phyloP scores from a whole-genome alignment of 2,797 vertebrate genomes.

The Lepilemur ruficaudatus region DNA sequence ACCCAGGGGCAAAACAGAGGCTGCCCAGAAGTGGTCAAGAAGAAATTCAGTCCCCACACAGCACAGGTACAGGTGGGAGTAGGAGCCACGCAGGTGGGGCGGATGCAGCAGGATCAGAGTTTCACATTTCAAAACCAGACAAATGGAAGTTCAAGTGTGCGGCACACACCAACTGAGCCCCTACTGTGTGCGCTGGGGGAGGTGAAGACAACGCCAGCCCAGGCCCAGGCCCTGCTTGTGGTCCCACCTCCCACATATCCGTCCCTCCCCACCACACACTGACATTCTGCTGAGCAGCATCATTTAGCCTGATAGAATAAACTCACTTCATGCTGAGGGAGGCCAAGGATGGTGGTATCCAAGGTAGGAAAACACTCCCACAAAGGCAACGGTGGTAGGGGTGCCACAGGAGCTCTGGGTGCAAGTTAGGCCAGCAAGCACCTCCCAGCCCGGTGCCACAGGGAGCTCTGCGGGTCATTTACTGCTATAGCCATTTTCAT shows the following conservation, averaged over 20 bases:
- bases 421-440: background rate
- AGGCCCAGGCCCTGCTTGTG: background rate
- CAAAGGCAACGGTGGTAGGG: background rate
- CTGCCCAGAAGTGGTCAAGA: background rate
- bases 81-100: too few relatives aligned
- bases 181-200: fast-evolving
- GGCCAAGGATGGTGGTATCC: background rate
- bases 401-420: background rate
- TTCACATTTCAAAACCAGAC: background rate
- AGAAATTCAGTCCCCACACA: background rate
- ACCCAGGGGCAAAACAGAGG: background rate
- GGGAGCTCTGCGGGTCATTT: background rate
- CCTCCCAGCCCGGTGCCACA: fast-evolving
- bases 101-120: background rate
- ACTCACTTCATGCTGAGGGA: background rate
- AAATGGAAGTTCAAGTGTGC: background rate
- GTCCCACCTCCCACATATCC: background rate
- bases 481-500: background rate
- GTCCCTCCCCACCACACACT: background rate
- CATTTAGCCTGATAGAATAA: background rate
- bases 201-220: background rate
- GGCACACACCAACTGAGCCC: background rate
- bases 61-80: fast-evolving
- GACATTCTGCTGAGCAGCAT: background rate
- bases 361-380: background rate